Conservation (phyloP, 1,140 invertebrate species). For the Rhagoletis pomonella region DNA sequence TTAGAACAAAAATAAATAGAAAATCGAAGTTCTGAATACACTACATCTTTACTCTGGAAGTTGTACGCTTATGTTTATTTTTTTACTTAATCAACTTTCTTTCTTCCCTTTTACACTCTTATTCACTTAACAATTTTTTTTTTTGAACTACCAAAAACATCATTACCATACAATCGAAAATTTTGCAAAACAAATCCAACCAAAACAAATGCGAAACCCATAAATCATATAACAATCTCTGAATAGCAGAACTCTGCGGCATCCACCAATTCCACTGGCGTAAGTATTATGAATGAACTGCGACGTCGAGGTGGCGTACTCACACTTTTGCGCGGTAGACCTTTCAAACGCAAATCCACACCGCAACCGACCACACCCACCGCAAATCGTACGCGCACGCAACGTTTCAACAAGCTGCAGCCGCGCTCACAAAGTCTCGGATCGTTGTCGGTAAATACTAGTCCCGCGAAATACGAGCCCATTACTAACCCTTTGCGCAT, state of each 20-base stretch:
- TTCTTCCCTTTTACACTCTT: neutral
- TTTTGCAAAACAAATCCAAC: constrained; percentile 26
- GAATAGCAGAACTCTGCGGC: constrained; percentile 58
- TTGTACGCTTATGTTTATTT: neutral
- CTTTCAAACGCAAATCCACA: constrained; percentile 70
- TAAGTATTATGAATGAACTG: constrained; percentile 71
- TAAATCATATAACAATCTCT: neutral
- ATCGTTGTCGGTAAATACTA: constrained; percentile 73
- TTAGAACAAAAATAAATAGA: neutral
- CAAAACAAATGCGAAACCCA: neutral
- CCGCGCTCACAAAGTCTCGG: constrained; percentile 71
- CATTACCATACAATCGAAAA: constrained; percentile 1
- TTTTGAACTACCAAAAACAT: neutral
- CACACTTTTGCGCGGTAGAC: constrained; percentile 67
- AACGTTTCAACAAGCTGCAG: constrained; percentile 66
- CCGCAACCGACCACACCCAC: constrained; percentile 69
- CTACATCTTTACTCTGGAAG: neutral
- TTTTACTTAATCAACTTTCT: constrained; percentile 19
- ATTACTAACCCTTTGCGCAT: constrained; percentile 72
- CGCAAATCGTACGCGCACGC: constrained; percentile 61
- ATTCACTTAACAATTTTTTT: neutral
- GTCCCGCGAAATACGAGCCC: constrained; percentile 68
- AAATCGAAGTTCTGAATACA: neutral
- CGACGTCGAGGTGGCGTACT: constrained; percentile 70
- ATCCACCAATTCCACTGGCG: constrained; percentile 65